Evolutionary conservation across 2,113 vertebrate genomes (phyloP).

Genomic region (Tinamus guttatus): DNA sequence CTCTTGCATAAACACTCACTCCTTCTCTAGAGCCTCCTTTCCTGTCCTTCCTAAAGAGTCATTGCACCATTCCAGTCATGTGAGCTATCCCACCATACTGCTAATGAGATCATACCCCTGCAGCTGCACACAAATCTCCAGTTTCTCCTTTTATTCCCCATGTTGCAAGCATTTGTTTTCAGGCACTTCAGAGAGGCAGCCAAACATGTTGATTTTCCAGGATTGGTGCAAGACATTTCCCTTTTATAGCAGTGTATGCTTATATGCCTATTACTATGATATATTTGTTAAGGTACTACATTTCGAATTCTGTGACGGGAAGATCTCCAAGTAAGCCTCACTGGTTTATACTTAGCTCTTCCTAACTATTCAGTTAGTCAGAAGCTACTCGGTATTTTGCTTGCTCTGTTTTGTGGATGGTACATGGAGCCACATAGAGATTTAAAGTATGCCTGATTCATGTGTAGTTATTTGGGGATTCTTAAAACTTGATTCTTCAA

Average conservation of each 20-base stretch:
- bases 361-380: not conserved
- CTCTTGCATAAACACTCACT: not conserved
- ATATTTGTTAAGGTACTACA: not conserved
- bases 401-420: not conserved
- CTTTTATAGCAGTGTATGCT: not conserved
- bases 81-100: not conserved
- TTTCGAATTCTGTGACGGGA: not conserved
- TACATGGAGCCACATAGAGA: not conserved
- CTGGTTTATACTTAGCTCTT: not conserved
- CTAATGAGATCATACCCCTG: not conserved
- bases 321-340: not conserved
- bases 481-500: not conserved
- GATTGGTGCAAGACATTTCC: too few relatives aligned
- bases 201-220: not conserved
- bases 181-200: not conserved
- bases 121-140: not conserved
- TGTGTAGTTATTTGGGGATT: not conserved
- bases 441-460: not conserved
- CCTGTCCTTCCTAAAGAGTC: not conserved
- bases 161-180: not conserved
- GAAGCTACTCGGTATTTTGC: not conserved
- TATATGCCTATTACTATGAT: not conserved
- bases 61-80: not conserved
- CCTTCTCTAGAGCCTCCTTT: not conserved
- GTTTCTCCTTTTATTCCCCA: not conserved